A percentile compares a stretch with the other conserved stretches of the same genome.
Evolutionary conservation across 2,113 vertebrate species (phyloP).

Genomic region (Neolamprologus toae): DNA sequence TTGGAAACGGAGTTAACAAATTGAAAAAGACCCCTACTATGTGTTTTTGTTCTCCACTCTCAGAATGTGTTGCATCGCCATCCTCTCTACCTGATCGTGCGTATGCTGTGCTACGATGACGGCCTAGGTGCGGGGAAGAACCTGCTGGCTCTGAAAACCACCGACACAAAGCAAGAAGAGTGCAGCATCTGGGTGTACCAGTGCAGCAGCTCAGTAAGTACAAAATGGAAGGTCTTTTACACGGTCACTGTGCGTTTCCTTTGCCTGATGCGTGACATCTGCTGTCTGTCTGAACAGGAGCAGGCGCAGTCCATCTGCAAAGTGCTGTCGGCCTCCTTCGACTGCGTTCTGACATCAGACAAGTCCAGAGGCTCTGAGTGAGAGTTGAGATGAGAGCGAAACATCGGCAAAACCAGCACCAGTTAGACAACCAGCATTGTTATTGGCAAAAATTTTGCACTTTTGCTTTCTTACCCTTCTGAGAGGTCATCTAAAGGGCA

Average conservation of each 20-base stretch:
- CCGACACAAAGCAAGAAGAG: constrained; percentile 78
- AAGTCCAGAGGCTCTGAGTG: constrained; percentile 74
- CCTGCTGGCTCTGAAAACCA: constrained; percentile 91
- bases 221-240: neutral
- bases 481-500: neutral
- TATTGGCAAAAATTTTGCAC: neutral
- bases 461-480: neutral
- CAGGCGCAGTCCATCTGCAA: constrained; percentile 97
- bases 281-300: constrained; percentile 72
- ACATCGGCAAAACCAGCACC: neutral
- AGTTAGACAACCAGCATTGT: neutral
- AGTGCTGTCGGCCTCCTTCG: constrained; percentile 87
- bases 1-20: neutral
- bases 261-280: neutral
- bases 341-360: constrained; percentile 82
- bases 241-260: neutral
- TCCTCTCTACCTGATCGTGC: constrained; percentile 88
- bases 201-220: constrained; percentile 88
- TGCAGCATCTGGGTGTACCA: constrained; percentile 97
- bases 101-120: constrained; percentile 95
- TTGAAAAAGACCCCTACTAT: neutral
- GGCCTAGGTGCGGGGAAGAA: constrained; percentile 91
- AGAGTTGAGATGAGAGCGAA: neutral
- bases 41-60: neutral
- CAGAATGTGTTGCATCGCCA: constrained; percentile 93